phyloP scores from a whole-genome alignment of 2,888 invertebrate genomes.

The Yponomeuta evonymella region DNA sequence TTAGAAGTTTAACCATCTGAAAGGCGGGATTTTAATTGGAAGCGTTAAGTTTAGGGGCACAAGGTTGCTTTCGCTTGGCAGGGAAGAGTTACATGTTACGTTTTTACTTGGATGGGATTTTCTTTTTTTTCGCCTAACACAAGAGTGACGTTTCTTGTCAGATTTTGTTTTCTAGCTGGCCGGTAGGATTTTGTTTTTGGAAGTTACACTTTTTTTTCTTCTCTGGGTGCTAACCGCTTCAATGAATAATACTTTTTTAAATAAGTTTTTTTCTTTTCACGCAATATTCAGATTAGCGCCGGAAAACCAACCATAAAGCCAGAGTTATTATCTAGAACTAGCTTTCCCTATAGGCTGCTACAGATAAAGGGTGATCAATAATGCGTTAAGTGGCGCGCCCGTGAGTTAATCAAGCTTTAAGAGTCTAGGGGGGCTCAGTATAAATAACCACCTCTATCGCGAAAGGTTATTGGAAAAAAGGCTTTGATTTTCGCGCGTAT shows the following conservation, averaged over 20 bases:
- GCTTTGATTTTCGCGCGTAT: not conserved
- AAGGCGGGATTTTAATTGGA: constrained; percentile 25
- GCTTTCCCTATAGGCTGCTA: constrained; percentile 35
- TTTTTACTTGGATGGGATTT: not conserved
- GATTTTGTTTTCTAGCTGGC: not conserved
- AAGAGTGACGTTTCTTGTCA: no score
- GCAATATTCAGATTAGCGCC: not conserved
- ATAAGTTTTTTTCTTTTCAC: not conserved
- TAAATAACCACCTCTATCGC: not conserved
- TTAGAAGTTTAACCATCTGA: constrained; percentile 57
- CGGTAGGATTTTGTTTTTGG: not conserved
- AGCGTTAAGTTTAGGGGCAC: constrained; percentile 19
- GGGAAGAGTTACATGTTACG: not conserved
- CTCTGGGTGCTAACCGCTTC: not conserved
- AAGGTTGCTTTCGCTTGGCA: constrained; percentile 15
- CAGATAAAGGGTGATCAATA: constrained; percentile 64
- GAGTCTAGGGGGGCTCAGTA: constrained; percentile 15
- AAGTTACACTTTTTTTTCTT: not conserved
- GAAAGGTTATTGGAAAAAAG: not conserved
- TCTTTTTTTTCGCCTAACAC: not conserved
- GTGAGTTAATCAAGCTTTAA: constrained; percentile 52
- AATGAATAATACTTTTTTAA: not conserved
- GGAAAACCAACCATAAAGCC: constrained; percentile 40
- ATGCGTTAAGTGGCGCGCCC: constrained; percentile 35
- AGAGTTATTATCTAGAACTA: constrained; percentile 65